These are phyloP conservation scores for Pocillopora damicornis DNA, from an alignment of 64 coral and sea anemone genomes.

Conservation along the genomic window DNA sequence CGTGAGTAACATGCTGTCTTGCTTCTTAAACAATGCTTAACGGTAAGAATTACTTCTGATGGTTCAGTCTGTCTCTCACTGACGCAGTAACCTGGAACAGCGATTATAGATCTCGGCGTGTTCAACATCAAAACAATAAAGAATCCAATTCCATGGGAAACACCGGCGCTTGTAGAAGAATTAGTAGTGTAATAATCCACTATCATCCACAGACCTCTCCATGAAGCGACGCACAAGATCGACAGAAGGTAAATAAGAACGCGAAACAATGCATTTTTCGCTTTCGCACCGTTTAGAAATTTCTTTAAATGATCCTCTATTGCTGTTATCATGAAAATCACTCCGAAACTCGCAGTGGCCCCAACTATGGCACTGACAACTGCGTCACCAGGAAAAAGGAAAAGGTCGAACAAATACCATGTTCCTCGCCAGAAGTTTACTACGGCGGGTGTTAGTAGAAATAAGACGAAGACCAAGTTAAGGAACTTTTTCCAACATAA, in stretches of 20 bases:
- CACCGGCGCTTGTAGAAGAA: neutral
- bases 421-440: constrained; percentile 47
- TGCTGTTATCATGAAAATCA: neutral
- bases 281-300: neutral
- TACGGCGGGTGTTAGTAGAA: neutral
- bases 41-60: neutral
- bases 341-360: neutral
- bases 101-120: constrained; percentile 14
- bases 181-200: constrained; percentile 27
- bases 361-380: neutral
- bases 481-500: neutral
- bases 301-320: constrained; percentile 5
- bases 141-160: constrained; percentile 33
- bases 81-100: constrained; percentile 16
- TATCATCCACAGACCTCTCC: constrained; percentile 56
- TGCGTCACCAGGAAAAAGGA: neutral
- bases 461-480: neutral
- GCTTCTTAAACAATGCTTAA: neutral
- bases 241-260: constrained; percentile 18
- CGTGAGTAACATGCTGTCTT: neutral
- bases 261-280: neutral
- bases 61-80: constrained; percentile 5
- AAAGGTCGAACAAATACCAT: constrained; percentile 40
- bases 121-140: neutral
- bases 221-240: neutral